A percentile compares a stretch with the other conserved stretches of the same genome.
These are phyloP conservation scores for Polyommatus icarus DNA, from an alignment of 2,888 invertebrate species.

Conservation along the genomic window DNA sequence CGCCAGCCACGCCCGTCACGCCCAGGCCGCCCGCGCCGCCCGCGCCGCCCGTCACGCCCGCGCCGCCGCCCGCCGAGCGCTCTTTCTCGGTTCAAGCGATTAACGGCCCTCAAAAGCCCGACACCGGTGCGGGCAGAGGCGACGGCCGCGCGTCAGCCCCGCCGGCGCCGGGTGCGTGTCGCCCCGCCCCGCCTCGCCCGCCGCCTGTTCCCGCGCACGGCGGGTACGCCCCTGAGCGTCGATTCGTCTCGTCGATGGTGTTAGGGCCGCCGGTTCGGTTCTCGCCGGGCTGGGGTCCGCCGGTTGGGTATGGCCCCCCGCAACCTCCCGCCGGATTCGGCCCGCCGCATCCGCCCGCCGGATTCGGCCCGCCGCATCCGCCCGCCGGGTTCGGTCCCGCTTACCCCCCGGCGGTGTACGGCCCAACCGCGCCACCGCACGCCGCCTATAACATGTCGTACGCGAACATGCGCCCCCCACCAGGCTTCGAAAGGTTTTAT, in stretches of 20 bases:
- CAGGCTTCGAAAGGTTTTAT: slow-evolving; percentile 20
- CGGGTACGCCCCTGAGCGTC: background rate
- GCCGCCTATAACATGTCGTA: background rate
- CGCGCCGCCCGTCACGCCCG: background rate
- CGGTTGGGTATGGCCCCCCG: background rate
- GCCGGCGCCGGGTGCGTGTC: background rate
- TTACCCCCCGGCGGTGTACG: background rate
- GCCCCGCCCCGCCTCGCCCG: background rate
- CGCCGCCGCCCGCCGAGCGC: background rate
- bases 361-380: background rate
- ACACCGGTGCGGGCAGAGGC: background rate
- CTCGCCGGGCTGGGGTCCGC: background rate
- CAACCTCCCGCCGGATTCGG: background rate
- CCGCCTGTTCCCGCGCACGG: background rate
- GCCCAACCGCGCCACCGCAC: background rate
- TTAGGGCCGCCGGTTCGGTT: background rate
- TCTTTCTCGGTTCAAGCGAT: background rate
- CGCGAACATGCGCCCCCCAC: background rate
- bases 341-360: background rate
- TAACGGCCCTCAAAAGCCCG: background rate
- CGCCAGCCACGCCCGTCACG: background rate
- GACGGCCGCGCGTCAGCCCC: slow-evolving; percentile 2
- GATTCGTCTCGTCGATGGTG: background rate
- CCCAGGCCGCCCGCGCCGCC: background rate
- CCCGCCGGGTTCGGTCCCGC: background rate